phyloP scores from a whole-genome alignment of 2,888 invertebrate genomes.

The Dasypogon diadema region DNA sequence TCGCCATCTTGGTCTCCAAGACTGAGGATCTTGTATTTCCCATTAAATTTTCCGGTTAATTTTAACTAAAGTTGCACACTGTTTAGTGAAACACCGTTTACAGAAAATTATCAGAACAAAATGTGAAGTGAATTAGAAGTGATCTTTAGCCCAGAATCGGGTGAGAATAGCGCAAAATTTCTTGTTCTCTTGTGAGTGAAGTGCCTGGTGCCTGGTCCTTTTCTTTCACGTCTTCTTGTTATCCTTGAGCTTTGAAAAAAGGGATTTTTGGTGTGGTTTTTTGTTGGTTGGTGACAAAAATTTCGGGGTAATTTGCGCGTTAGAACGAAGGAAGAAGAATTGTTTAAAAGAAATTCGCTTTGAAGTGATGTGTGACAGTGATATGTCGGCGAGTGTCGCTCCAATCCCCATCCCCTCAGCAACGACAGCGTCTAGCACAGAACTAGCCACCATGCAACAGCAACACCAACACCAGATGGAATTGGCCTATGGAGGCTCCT shows the following conservation, averaged over 20 bases:
- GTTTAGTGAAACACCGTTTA: background rate
- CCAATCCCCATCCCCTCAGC: background rate
- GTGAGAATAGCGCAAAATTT: constrained; percentile 7
- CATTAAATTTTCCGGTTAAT: background rate
- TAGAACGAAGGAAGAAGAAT: background rate
- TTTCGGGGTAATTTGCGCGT: background rate
- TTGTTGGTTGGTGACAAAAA: background rate
- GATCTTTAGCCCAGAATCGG: background rate
- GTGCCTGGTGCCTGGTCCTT: background rate
- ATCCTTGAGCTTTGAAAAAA: background rate
- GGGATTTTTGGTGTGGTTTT: too few relatives aligned
- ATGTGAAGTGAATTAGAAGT: constrained; percentile 19
- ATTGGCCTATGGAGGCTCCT: constrained; percentile 13
- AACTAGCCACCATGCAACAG: constrained; percentile 36
- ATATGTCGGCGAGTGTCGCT: constrained; percentile 31
- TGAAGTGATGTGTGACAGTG: constrained; percentile 41
- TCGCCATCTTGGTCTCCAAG: too few relatives aligned
- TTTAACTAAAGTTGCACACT: background rate
- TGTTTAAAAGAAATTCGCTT: background rate
- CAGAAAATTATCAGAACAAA: background rate
- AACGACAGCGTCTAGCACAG: constrained; percentile 6
- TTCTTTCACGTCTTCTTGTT: background rate
- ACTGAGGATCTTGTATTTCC: too few relatives aligned
- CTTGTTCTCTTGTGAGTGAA: background rate
- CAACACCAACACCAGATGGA: constrained; percentile 35